A percentile compares a stretch with the other conserved stretches of the same genome.
Evolutionary conservation across 2,797 vertebrate genomes (phyloP).

Genomic region (Esox masquinongy): DNA sequence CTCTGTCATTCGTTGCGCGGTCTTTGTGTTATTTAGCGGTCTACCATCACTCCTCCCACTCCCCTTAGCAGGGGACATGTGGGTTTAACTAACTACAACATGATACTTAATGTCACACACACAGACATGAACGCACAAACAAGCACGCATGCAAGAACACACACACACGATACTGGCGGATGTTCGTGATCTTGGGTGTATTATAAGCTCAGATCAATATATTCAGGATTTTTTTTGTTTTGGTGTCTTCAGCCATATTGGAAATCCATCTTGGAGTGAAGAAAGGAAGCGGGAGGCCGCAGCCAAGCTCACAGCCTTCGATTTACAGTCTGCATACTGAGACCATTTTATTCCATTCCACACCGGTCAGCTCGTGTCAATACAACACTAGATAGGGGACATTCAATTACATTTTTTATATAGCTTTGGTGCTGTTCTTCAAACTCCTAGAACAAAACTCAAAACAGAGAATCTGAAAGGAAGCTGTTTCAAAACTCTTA

Average conservation of each 20-base stretch:
- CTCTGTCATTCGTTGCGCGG: slow-evolving; percentile 11
- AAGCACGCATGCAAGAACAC: slow-evolving; percentile 20
- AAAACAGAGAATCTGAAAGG: too few species aligned
- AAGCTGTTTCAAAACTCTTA: too few species aligned
- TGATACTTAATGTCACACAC: slow-evolving; percentile 31
- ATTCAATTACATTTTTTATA: slow-evolving; percentile 20
- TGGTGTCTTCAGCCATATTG: slow-evolving; percentile 48
- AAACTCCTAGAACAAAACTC: too few species aligned
- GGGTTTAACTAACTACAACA: slow-evolving; percentile 36
- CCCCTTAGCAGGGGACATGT: slow-evolving; percentile 17
- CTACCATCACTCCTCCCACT: slow-evolving; percentile 22
- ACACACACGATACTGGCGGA: slow-evolving; percentile 38
- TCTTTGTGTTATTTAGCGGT: slow-evolving; percentile 47
- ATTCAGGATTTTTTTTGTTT: slow-evolving; percentile 60
- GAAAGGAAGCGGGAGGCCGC: slow-evolving; percentile 29
- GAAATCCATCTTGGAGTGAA: slow-evolving; percentile 60
- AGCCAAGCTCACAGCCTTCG: slow-evolving; percentile 38
- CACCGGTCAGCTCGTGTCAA: slow-evolving; percentile 34
- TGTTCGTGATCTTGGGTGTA: slow-evolving; percentile 47
- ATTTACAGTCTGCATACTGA: slow-evolving; percentile 56
- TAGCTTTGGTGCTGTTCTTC: too few species aligned
- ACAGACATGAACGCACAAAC: slow-evolving; percentile 24
- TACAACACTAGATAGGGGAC: slow-evolving; percentile 38
- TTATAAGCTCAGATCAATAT: slow-evolving; percentile 62
- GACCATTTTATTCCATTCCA: slow-evolving; percentile 53